Evolutionary conservation across 2,797 vertebrate genomes (phyloP).

Genomic region (Cryptoblepharus egeriae): DNA sequence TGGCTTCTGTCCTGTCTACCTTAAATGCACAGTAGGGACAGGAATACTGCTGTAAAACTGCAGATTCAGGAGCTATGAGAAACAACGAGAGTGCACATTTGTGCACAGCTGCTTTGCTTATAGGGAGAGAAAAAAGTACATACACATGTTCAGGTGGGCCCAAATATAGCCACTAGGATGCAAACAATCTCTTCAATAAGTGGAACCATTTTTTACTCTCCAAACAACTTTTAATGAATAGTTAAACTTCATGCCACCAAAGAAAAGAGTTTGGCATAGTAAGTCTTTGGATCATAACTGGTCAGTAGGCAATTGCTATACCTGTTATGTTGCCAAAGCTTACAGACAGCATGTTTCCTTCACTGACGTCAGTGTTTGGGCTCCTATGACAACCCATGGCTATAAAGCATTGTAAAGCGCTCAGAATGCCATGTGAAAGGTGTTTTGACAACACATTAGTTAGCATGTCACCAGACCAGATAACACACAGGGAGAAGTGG

Average conservation of each 20-base stretch:
- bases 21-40: slow-evolving; percentile 72
- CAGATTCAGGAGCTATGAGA: slow-evolving; percentile 65
- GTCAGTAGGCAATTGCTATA: not conserved
- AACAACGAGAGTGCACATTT: slow-evolving; percentile 63
- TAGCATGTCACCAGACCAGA: too few species aligned
- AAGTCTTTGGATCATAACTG: not conserved
- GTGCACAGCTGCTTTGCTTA: not conserved
- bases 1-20: slow-evolving; percentile 71
- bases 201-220: not conserved
- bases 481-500: too few species aligned
- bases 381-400: too few species aligned
- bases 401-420: too few species aligned
- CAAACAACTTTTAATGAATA: not conserved
- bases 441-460: too few species aligned
- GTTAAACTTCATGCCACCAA: not conserved
- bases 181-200: not conserved
- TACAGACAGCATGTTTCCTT: not conserved
- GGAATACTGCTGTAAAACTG: slow-evolving; percentile 63
- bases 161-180: not conserved
- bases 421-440: too few species aligned
- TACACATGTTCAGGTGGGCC: not conserved
- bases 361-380: too few species aligned
- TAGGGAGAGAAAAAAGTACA: not conserved
- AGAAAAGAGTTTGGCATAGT: too few species aligned
- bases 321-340: not conserved